Evolutionary conservation across 2,888 invertebrate species (phyloP).

Genomic region (Ophioninae sp.): DNA sequence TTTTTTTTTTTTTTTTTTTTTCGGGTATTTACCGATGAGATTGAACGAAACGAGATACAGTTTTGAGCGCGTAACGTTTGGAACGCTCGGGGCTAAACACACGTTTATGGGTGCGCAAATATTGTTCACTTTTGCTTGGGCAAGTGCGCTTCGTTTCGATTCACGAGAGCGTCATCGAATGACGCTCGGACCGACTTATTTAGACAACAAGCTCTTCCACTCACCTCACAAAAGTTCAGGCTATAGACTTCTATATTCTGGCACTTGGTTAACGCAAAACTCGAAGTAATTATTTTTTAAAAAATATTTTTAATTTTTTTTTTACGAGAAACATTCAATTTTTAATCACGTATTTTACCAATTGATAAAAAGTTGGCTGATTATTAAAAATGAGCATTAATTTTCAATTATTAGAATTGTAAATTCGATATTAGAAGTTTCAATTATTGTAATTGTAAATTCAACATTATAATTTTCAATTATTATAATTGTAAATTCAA

Average conservation of each 20-base stretch:
- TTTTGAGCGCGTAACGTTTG: conserved; percentile 16
- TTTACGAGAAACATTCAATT: no score
- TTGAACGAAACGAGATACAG: conserved; percentile 32
- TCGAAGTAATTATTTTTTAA: background rate
- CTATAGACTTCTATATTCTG: background rate
- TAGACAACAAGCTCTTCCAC: conserved; percentile 16
- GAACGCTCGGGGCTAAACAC: background rate
- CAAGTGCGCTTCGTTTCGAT: conserved; percentile 45
- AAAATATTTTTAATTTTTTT: no score
- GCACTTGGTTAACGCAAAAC: background rate
- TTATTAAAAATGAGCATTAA: no score
- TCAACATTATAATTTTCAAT: no score
- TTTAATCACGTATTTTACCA: no score
- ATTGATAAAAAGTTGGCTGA: no score
- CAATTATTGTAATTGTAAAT: no score
- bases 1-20: background rate
- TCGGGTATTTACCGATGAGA: background rate
- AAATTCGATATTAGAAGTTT: no score
- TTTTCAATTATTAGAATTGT: no score
- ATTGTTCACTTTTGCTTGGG: conserved; percentile 19
- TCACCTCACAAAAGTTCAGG: background rate
- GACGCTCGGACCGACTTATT: conserved; percentile 23
- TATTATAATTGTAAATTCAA: no score
- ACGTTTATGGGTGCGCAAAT: conserved; percentile 17
- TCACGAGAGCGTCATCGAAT: conserved; percentile 18